phyloP scores from a whole-genome alignment of 1,140 invertebrate species.

The Hycleus cichorii region DNA sequence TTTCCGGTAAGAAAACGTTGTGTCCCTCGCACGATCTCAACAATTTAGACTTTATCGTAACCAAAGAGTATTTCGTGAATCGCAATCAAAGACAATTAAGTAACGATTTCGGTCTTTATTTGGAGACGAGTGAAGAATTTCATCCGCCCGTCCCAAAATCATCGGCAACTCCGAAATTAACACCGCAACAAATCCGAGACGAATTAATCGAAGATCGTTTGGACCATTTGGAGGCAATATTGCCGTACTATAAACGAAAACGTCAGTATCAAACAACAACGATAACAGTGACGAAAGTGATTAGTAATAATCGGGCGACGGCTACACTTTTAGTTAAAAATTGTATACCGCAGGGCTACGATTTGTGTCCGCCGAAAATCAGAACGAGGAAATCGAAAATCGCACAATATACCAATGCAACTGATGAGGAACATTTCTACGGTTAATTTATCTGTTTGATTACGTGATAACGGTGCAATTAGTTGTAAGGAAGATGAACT shows the following conservation, averaged over 20 bases:
- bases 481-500: too few species aligned
- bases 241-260: conserved; percentile 35
- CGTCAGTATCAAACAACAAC: conserved; percentile 35
- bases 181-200: conserved; percentile 23
- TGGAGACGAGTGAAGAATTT: conserved; percentile 22
- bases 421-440: conserved; percentile 1
- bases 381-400: conserved; percentile 32
- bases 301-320: conserved; percentile 26
- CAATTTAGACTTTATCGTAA: conserved; percentile 28
- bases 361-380: conserved; percentile 24
- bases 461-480: too few species aligned
- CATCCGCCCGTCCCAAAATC: conserved; percentile 4
- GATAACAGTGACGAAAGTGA: conserved; percentile 35
- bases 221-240: conserved; percentile 35
- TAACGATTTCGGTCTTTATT: conserved; percentile 1
- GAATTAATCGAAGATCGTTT: conserved; percentile 37
- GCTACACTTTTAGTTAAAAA: conserved; percentile 38
- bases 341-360: conserved; percentile 33
- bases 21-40: conserved; percentile 18
- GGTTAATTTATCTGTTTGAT: neutral
- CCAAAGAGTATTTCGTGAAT: conserved; percentile 32
- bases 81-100: neutral
- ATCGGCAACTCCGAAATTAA: conserved; percentile 22
- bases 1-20: conserved; percentile 25
- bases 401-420: conserved; percentile 12